phyloP scores from a whole-genome alignment of 1,140 invertebrate species.

The Helicorthomorpha holstii region DNA sequence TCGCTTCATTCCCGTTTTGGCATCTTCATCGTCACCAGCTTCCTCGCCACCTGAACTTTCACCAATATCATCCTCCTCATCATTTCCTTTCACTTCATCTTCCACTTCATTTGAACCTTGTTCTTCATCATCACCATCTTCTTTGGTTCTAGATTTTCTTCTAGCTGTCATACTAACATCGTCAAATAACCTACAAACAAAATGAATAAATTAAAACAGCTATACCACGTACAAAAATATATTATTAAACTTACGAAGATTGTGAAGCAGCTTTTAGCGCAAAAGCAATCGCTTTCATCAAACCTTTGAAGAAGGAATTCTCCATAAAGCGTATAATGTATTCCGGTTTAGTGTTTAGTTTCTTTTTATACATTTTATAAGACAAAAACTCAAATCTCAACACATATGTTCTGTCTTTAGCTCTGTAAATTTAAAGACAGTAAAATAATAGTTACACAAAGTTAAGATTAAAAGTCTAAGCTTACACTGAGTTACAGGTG shows the following conservation, averaged over 20 bases:
- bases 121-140: slow-evolving; percentile 21
- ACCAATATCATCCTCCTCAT: slow-evolving; percentile 29
- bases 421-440: slow-evolving; percentile 12
- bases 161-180: slow-evolving; percentile 14
- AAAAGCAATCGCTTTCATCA: neutral
- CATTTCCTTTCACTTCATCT: slow-evolving; percentile 18
- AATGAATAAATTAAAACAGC: neutral
- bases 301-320: slow-evolving; percentile 20
- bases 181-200: slow-evolving; percentile 1
- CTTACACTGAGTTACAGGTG: neutral
- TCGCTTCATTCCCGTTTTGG: slow-evolving; percentile 35
- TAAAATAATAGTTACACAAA: neutral
- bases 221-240: neutral
- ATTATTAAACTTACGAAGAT: slow-evolving; percentile 1
- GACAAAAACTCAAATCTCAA: slow-evolving; percentile 52
- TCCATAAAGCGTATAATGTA: slow-evolving; percentile 36
- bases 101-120: slow-evolving; percentile 25
- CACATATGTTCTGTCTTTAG: slow-evolving; percentile 17
- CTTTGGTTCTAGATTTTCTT: slow-evolving; percentile 21
- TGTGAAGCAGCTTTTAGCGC: slow-evolving; percentile 1
- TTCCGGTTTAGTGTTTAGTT: slow-evolving; percentile 47
- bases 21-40: slow-evolving; percentile 34
- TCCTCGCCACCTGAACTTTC: slow-evolving; percentile 44
- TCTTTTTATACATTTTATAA: slow-evolving; percentile 45
- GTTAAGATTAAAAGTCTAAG: neutral